These are phyloP conservation scores for Hylomyscus alleni DNA, from an alignment of 2,797 vertebrate genomes.

Conservation along the genomic window DNA sequence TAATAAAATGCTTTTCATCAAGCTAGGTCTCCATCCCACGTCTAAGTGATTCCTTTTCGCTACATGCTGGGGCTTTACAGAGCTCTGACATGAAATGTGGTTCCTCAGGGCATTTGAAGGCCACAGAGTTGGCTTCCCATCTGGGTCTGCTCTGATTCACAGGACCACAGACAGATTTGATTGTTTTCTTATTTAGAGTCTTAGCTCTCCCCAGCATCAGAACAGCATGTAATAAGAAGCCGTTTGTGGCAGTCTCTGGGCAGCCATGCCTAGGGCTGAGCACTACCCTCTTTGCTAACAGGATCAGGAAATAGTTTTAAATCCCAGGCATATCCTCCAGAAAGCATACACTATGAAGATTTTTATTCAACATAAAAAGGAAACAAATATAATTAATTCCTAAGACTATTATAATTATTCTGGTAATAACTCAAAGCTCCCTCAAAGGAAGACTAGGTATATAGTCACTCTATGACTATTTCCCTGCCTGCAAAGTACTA, in stretches of 20 bases:
- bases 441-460: slow-evolving; percentile 57
- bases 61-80: slow-evolving; percentile 29
- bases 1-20: slow-evolving; percentile 45
- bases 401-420: slow-evolving; percentile 54
- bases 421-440: slow-evolving; percentile 46
- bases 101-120: slow-evolving; percentile 69
- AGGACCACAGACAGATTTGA: slow-evolving; percentile 79
- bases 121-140: slow-evolving; percentile 68
- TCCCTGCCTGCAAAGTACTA: slow-evolving; percentile 1
- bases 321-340: slow-evolving; percentile 48
- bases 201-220: slow-evolving; percentile 77
- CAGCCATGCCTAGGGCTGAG: slow-evolving; percentile 62
- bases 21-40: slow-evolving; percentile 58
- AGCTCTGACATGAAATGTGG: slow-evolving; percentile 63
- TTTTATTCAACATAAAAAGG: slow-evolving; percentile 61
- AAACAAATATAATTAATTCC: slow-evolving; percentile 64
- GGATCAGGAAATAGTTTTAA: slow-evolving; percentile 71
- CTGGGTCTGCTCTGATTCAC: slow-evolving; percentile 81
- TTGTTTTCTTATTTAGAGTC: slow-evolving; percentile 84
- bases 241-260: slow-evolving; percentile 75
- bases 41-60: slow-evolving; percentile 55
- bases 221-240: slow-evolving; percentile 81
- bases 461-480: slow-evolving; percentile 47
- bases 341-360: slow-evolving; percentile 62
- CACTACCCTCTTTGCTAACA: slow-evolving; percentile 63